Conservation (phyloP, 2,888 invertebrate genomes). For the Troides helena region DNA sequence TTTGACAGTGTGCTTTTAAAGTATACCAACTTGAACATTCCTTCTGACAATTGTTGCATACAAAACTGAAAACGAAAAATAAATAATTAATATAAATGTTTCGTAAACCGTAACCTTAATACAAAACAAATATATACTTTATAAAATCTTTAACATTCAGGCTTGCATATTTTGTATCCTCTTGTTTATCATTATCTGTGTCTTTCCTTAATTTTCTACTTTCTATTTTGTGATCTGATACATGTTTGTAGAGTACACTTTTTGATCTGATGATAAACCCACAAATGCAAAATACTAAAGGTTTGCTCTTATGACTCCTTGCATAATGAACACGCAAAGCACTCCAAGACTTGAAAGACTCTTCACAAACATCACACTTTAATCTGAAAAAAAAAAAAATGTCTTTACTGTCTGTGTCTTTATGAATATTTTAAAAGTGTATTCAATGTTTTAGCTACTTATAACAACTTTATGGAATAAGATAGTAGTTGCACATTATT, state of each 20-base stretch:
- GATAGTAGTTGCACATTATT: no score
- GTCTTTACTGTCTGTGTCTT: not conserved
- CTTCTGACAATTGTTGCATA: constrained; percentile 63
- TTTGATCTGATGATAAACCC: constrained; percentile 65
- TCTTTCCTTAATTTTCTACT: constrained; percentile 51
- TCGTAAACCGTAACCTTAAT: not conserved
- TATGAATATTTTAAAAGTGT: not conserved
- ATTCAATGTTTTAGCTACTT: no score
- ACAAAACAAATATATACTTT: constrained; percentile 49
- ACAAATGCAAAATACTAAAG: constrained; percentile 61
- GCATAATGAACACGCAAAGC: constrained; percentile 53
- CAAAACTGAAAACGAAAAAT: constrained; percentile 56
- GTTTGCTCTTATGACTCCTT: constrained; percentile 58
- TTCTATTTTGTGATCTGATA: constrained; percentile 62
- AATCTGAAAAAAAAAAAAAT: constrained; percentile 49
- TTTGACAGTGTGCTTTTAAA: constrained; percentile 63
- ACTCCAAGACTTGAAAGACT: constrained; percentile 58
- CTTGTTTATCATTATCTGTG: constrained; percentile 44
- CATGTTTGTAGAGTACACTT: constrained; percentile 68
- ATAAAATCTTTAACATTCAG: constrained; percentile 66
- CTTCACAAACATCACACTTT: constrained; percentile 58
- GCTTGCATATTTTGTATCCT: constrained; percentile 51
- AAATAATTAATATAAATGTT: not conserved
- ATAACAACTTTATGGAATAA: no score
- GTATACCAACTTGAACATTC: constrained; percentile 73